Conservation (phyloP, 2,797 vertebrate genomes). For the Eutrigla gurnardus region DNA sequence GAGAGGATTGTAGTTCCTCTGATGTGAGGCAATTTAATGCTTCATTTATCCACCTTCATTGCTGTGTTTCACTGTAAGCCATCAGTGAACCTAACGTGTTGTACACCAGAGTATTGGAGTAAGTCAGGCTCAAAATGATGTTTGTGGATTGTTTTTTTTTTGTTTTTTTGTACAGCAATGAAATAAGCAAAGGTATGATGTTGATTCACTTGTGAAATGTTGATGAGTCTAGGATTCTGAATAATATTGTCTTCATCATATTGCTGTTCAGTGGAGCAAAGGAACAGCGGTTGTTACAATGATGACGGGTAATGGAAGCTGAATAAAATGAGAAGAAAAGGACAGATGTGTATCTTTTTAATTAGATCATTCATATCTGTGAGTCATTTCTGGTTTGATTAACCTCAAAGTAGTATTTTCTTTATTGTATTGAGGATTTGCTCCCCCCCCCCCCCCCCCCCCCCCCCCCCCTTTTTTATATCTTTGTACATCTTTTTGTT, state of each 20-base stretch:
- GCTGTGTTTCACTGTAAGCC: slow-evolving; percentile 44
- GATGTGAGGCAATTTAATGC: slow-evolving; percentile 65
- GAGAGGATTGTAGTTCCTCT: slow-evolving; percentile 50
- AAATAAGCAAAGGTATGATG: slow-evolving; percentile 16
- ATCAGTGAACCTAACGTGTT: slow-evolving; percentile 37
- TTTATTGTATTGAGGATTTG: too few species aligned
- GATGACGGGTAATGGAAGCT: not conserved
- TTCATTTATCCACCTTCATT: slow-evolving; percentile 70
- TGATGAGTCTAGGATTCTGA: not conserved
- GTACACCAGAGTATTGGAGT: slow-evolving; percentile 28
- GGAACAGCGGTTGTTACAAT: not conserved
- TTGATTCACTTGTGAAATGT: not conserved
- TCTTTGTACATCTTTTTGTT: too few species aligned
- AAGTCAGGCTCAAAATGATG: slow-evolving; percentile 21
- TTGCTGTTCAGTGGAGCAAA: not conserved
- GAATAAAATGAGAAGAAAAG: not conserved
- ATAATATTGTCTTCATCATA: too few species aligned
- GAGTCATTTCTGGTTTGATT: not conserved
- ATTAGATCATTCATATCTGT: not conserved
- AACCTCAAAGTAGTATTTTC: not conserved
- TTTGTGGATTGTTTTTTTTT: slow-evolving; percentile 8
- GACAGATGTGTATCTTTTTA: not conserved
- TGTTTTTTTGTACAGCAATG: slow-evolving; percentile 4
- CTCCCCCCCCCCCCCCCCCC: too few species aligned
- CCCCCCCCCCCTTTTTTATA: too few species aligned